A percentile compares a stretch with the other conserved stretches of the same genome.
Conservation (phyloP, 2,113 vertebrate species). For the Hassar affinis region DNA sequence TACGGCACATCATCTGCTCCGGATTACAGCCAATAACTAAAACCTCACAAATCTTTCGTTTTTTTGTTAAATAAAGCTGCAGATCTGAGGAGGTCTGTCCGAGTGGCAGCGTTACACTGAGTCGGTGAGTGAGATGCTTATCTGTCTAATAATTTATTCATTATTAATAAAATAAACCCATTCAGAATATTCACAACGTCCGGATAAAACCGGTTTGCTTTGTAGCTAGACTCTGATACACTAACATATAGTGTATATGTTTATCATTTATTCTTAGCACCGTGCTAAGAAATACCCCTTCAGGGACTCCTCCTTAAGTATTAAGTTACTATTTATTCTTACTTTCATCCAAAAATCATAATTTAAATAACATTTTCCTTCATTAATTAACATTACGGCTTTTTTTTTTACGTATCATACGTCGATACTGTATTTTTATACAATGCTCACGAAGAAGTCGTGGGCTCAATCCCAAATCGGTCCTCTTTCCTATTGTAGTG, state of each 20-base stretch:
- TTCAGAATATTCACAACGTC: too few species aligned
- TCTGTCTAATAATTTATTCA: neutral
- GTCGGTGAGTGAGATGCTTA: neutral
- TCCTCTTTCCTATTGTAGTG: neutral
- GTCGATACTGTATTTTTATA: neutral
- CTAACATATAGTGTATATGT: too few species aligned
- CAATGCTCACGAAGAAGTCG: constrained; percentile 4
- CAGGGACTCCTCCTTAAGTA: neutral
- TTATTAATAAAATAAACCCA: too few species aligned
- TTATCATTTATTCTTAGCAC: neutral
- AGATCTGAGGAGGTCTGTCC: neutral
- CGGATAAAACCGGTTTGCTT: neutral
- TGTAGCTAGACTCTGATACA: neutral
- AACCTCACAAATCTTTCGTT: neutral
- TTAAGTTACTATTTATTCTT: neutral
- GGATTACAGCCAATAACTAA: neutral
- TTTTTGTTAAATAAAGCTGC: neutral
- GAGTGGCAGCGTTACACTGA: neutral
- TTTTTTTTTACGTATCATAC: neutral
- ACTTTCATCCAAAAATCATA: neutral
- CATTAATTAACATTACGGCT: neutral
- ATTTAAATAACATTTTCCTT: neutral
- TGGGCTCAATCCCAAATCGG: neutral
- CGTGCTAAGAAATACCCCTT: neutral
- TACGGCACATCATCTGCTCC: neutral